Evolutionary conservation across 2,888 invertebrate species (phyloP), one percentile per base, ranked within the genome.

Genomic region (Amphipoea oculea): DNA sequence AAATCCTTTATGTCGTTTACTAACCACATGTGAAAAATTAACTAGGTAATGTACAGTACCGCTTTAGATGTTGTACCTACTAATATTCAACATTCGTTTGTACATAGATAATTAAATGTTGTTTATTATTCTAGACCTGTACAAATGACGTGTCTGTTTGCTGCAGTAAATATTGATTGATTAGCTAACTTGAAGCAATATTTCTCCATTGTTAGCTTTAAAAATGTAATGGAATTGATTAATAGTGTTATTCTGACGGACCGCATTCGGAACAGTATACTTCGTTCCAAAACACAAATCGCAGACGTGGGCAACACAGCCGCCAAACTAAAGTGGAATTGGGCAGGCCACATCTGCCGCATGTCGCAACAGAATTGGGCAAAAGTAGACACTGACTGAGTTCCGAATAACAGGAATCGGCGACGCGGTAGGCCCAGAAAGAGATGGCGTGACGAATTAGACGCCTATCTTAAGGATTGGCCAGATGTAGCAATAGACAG

Each of bases 31-130:
- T 72, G 48, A 66, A 51, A 40, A 62, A 62, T 66, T 42, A 75
- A 63, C 6, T 69, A 74, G 36, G 14, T 72, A 60, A 72, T 62
- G 62, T 77, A 75, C 42, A 63, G 20, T 57, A 68, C 60, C 40
- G 84, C 84, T 86, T 74, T 63, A 67, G 40, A 62, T 83, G 76
- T 85, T 57, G 14, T 78, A 29, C n/a, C n/a, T 54, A 57, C n/a
- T 76, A 60, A 66, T 51, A 83, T n/a, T 77, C 9, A 29, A 40
- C 9, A 20, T 51, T 45, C 29, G 36, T 78, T 48, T 74, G 71
- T 72, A 75, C 65, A 77, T 62, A 77, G 14, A 14, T 67, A 36
- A 65, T 62, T 20, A 60, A 54, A 73, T 40, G 2, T 73, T 40
- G 2, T 73, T 60, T 75, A 48, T 40, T 45, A 40, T 76, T 65